Evolutionary conservation across 53 echinoderm and acorn worm genomes (phyloP).

Genomic region (Mesocentrotus franciscanus): DNA sequence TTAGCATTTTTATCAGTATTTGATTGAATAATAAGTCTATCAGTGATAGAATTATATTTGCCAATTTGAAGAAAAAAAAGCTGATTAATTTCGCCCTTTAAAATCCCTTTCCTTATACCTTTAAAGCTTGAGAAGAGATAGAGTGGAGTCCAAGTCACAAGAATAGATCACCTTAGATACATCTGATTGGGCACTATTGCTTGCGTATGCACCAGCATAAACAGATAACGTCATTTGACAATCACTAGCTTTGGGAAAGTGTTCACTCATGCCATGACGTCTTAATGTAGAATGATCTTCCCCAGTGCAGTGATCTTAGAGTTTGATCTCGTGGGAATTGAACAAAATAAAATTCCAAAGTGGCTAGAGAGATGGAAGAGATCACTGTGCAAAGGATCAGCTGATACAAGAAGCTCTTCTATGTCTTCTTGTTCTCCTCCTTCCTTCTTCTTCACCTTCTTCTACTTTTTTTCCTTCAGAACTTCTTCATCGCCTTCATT

Average conservation of each 20-base stretch:
- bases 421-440: no score
- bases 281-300: slow-evolving; percentile 25
- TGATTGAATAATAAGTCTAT: neutral
- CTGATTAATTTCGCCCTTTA: neutral
- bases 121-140: neutral
- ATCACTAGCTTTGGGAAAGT: neutral
- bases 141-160: neutral
- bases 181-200: slow-evolving; percentile 17
- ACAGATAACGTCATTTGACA: slow-evolving; percentile 37
- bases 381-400: no score
- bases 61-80: neutral
- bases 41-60: neutral
- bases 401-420: no score
- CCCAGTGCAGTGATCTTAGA: neutral
- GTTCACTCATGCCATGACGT: slow-evolving; percentile 10
- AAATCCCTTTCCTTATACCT: neutral
- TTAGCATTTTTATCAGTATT: neutral
- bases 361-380: no score
- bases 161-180: slow-evolving; percentile 26
- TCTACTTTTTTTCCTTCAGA: no score
- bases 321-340: neutral
- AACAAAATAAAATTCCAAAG: neutral
- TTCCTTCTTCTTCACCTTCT: no score
- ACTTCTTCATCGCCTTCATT: no score
- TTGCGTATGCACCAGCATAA: slow-evolving; percentile 35